Percentiles rank a stretch among this genome's conserved stretches.
phyloP scores from a whole-genome alignment of 2,888 invertebrate genomes.

The Leptinotarsa haldemani region DNA sequence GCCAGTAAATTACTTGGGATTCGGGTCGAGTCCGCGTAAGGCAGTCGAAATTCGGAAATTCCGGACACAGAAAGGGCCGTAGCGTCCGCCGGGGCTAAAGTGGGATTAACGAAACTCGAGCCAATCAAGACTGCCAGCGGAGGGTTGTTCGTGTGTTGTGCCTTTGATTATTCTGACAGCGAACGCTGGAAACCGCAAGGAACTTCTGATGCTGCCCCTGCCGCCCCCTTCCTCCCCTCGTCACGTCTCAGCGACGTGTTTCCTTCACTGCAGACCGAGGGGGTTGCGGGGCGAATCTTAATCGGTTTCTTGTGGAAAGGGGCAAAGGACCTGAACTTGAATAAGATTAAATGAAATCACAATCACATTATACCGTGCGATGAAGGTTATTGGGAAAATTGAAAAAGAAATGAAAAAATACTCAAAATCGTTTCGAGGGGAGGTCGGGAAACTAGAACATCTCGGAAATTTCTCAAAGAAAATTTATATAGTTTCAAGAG shows the following conservation, averaged over 20 bases:
- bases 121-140: constrained; percentile 71
- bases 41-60: constrained; percentile 47
- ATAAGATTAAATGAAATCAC: neutral
- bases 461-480: too few relatives aligned
- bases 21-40: constrained; percentile 55
- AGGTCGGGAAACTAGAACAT: too few relatives aligned
- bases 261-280: neutral
- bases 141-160: constrained; percentile 53
- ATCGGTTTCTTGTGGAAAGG: neutral
- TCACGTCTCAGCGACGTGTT: constrained; percentile 3
- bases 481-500: too few relatives aligned
- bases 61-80: constrained; percentile 66
- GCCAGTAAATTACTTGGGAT: constrained; percentile 60
- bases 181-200: constrained; percentile 51
- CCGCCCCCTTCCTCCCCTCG: neutral
- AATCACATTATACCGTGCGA: neutral
- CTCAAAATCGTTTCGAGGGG: too few relatives aligned
- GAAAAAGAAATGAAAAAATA: too few relatives aligned
- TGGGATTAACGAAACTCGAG: constrained; percentile 78
- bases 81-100: constrained; percentile 76
- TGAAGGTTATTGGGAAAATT: too few relatives aligned
- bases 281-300: neutral
- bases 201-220: constrained; percentile 36
- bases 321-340: neutral
- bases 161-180: constrained; percentile 51